Evolutionary conservation across 2,888 invertebrate species (phyloP), one percentile per base, ranked within the genome.

Genomic region (Drosophila yooni): DNA sequence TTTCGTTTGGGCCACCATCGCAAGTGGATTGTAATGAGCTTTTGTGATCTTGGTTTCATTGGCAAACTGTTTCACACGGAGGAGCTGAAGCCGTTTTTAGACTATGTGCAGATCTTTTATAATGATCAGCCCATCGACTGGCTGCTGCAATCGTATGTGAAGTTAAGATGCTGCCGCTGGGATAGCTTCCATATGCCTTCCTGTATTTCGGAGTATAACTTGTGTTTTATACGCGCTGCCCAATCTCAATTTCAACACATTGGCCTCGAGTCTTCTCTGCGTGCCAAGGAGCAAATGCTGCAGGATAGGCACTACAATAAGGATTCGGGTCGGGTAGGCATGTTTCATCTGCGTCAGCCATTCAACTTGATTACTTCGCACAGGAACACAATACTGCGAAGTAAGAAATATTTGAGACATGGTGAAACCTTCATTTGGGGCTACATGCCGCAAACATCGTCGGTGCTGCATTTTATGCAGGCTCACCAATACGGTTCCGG

Each of bases 101-200:
- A 43, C 5, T 70, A 78, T 50, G 38, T 79, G 15, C 43, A 60
- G 13, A 40, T 81, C 1, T 84, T 84, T 15, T 73, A 62, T 38
- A 83, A 68, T 15, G 67, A 83, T 53, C 81, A 89, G 33, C 71
- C 84, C 13, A 79, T 84, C 4, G 88, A 89, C 7, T 81, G 84
- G 89, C 58, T 89, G 36, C 46, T 87, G 34, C 53, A 72, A 2
- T 57, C 70, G 1, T 83, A 70, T 52, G 77, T 83, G 2, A 67
- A 70, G 29, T 34, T 83, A 8, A 64, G 50, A 8, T 54, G 58
- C 27, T 83, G 83, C n/a, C 74, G 60, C 29, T 80, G 80, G 76
- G 72, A 76, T 29, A 54, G 52, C 6, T 27, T 76, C 0, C 3
- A 51, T 2, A 38, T 27, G 18, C 8, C 25, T 0, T 38, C 73